These are phyloP conservation scores for Batillaria attramentaria DNA, from an alignment of 1,140 invertebrate species.

Conservation along the genomic window DNA sequence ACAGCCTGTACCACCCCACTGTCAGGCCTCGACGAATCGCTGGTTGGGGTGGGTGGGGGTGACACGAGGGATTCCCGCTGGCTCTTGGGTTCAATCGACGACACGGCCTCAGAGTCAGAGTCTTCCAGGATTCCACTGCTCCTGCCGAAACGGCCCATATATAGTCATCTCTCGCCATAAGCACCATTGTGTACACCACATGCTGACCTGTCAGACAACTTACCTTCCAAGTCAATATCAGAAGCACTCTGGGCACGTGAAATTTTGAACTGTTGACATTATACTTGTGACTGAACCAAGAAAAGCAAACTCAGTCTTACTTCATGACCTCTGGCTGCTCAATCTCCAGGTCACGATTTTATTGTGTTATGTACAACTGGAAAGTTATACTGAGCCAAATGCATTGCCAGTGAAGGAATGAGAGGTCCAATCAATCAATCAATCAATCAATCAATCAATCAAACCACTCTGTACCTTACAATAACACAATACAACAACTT, in stretches of 20 bases:
- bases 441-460: not conserved
- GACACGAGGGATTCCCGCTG: not conserved
- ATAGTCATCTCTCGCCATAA: too few relatives aligned
- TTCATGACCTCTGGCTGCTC: not conserved
- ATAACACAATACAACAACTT: not conserved
- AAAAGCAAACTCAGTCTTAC: too few relatives aligned
- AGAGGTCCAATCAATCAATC: not conserved
- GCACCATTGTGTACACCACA: too few relatives aligned
- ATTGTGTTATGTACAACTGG: too few relatives aligned
- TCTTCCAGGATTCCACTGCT: conserved; percentile 76
- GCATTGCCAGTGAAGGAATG: not conserved
- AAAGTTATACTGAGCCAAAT: too few relatives aligned
- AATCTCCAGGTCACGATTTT: too few relatives aligned
- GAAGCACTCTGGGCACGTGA: too few relatives aligned
- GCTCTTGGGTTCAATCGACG: conserved; percentile 36
- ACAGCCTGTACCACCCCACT: not conserved
- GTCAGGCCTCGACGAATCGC: not conserved
- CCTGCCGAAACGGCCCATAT: conserved; percentile 60
- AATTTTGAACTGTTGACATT: too few relatives aligned
- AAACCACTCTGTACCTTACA: too few relatives aligned
- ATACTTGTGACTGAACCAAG: too few relatives aligned
- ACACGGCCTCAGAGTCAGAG: conserved; percentile 72
- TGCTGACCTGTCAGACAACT: not conserved
- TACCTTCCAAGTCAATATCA: too few relatives aligned
- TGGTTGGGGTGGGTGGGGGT: not conserved